These are phyloP conservation scores for Rhinopomastus cyanomelas DNA, from an alignment of 2,113 vertebrate genomes.

Conservation along the genomic window DNA sequence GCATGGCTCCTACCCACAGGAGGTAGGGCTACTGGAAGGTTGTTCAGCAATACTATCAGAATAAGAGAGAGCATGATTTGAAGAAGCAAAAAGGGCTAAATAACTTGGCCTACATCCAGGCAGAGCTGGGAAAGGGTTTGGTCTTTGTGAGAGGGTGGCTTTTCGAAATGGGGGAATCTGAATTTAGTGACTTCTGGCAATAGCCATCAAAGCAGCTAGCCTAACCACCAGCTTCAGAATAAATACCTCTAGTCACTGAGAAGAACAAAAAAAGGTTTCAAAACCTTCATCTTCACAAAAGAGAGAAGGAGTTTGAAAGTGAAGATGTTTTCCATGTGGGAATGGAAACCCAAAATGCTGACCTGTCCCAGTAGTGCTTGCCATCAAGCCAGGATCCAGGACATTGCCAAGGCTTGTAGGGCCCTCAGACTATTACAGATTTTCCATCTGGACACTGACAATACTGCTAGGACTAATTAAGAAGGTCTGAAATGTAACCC, in stretches of 20 bases:
- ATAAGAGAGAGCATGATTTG: background rate
- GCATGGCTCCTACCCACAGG: background rate
- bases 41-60: background rate
- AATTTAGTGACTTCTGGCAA: background rate
- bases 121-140: too few relatives aligned
- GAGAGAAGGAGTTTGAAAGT: background rate
- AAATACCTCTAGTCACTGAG: background rate
- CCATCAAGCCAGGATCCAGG: background rate
- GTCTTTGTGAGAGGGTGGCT: background rate
- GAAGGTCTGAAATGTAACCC: background rate
- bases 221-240: background rate
- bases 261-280: background rate
- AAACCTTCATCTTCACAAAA: background rate
- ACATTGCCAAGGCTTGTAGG: background rate
- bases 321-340: accelerated
- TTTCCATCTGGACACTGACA: background rate
- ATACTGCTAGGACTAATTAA: background rate
- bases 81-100: background rate
- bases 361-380: background rate
- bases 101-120: background rate
- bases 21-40: background rate
- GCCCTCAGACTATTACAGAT: background rate
- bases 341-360: background rate
- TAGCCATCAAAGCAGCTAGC: accelerated
- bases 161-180: background rate